Conservation (phyloP, 2,797 vertebrate species). For the Philypnodon macrostomus region DNA sequence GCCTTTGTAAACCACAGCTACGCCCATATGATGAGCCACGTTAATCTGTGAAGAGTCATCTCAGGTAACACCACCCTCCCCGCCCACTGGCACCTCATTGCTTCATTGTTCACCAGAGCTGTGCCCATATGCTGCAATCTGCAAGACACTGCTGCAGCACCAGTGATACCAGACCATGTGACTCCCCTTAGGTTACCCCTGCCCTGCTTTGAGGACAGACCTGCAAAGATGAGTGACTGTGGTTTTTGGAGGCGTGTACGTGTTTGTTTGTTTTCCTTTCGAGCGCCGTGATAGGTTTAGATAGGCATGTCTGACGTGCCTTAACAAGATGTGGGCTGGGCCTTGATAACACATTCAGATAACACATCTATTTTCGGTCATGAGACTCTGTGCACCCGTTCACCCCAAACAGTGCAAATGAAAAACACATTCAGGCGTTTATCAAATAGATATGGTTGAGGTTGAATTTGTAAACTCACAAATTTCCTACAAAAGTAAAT, state of each 20-base stretch:
- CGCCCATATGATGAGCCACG: conserved; percentile 35
- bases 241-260: conserved; percentile 46
- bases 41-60: conserved; percentile 39
- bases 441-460: conserved; percentile 11
- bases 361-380: conserved; percentile 64
- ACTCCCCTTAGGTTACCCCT: conserved; percentile 47
- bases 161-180: conserved; percentile 6
- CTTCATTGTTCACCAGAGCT: conserved; percentile 43
- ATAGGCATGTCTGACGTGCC: conserved; percentile 63
- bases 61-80: conserved; percentile 65
- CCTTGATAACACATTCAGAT: conserved; percentile 59
- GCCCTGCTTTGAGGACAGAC: conserved; percentile 65
- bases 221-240: conserved; percentile 36
- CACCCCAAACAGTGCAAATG: conserved; percentile 49
- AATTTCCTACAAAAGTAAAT: neutral
- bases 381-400: conserved; percentile 56
- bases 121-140: conserved; percentile 26
- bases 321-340: conserved; percentile 67
- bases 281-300: conserved; percentile 55
- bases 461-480: conserved; percentile 7
- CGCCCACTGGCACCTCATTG: conserved; percentile 30
- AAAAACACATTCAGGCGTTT: conserved; percentile 41
- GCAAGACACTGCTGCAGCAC: conserved; percentile 21
- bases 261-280: conserved; percentile 63
- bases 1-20: conserved; percentile 25